Evolutionary conservation across 2,113 vertebrate species (phyloP), one percentile per base, ranked within the genome.

Genomic region (Psittacara wagleri): DNA sequence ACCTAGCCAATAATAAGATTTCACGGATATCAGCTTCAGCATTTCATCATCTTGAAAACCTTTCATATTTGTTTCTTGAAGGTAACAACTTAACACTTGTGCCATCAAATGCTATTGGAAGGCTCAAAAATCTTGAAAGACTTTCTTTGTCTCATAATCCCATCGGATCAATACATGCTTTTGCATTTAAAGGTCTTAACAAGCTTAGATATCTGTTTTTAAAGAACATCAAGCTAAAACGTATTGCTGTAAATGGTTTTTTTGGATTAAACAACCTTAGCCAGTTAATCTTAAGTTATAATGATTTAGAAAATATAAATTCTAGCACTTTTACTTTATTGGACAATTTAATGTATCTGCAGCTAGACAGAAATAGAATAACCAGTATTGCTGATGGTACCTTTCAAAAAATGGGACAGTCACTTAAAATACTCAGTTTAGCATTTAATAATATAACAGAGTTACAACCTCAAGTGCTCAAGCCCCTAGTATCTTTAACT

Each of bases 391-490:
- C 82, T 10, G 27, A 94, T 76, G 81, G 88, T 95, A 96, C 96
- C 33, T 98, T 98, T 98, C 95, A 97, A 95, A 97, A 97, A 88
- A 95, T 98, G 86, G 96, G 97, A 31, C 35, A 69, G 33, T 97
- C 97, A 88, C 97, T 98, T 94, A 98, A 98, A 96, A 92, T 98
- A n/a, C 96, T 98, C 73, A 98, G 96, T 96, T 93, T 98, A 86
- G 97, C 98, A 28, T 98, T 98, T 96, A 98, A 98, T 97, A 98
- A 98, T 92, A 96, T 98, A 95, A 97, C 98, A 90, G 97, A 97
- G 66, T 96, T 98, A 67, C 96, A 96, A 13, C 97, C 98, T 94
- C 95, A 93, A 82, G 97, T 98, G 67, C 92, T 98, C 66, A 97
- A 97, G 66, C 97, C 98, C 72, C 96, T 98, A 67, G 94, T 97